Evolutionary conservation across 2,113 vertebrate genomes (phyloP).

Genomic region (Phalacrocorax brasilianus): DNA sequence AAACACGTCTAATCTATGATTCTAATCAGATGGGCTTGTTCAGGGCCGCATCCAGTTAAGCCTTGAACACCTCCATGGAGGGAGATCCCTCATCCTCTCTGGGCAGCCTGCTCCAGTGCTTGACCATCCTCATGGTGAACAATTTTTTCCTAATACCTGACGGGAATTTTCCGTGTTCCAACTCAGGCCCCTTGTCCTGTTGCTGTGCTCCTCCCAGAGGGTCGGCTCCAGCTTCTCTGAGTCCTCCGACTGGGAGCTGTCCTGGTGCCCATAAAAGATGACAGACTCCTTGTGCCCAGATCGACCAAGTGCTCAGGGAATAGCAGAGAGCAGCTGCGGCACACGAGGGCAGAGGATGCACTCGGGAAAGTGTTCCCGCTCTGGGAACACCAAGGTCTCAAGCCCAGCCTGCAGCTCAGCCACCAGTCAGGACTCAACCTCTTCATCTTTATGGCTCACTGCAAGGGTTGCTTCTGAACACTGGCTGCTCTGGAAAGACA

Average conservation of each 20-base stretch:
- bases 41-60: neutral
- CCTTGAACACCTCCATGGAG: neutral
- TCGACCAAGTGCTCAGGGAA: neutral
- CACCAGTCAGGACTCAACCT: neutral
- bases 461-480: neutral
- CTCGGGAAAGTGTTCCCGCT: accelerated
- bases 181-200: neutral
- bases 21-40: neutral
- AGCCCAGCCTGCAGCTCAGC: neutral
- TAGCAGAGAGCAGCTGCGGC: neutral
- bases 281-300: neutral
- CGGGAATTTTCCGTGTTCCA: neutral
- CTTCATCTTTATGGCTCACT: neutral
- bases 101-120: accelerated
- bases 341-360: accelerated
- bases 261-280: neutral
- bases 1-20: neutral
- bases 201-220: neutral
- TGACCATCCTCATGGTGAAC: neutral
- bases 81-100: neutral
- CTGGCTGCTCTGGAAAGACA: neutral
- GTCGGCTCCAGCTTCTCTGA: accelerated
- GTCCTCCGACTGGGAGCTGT: neutral
- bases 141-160: neutral
- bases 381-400: neutral